Evolutionary conservation across 2,888 invertebrate species (phyloP), one percentile per base, ranked within the genome.

Genomic region (Acronicta alni): DNA sequence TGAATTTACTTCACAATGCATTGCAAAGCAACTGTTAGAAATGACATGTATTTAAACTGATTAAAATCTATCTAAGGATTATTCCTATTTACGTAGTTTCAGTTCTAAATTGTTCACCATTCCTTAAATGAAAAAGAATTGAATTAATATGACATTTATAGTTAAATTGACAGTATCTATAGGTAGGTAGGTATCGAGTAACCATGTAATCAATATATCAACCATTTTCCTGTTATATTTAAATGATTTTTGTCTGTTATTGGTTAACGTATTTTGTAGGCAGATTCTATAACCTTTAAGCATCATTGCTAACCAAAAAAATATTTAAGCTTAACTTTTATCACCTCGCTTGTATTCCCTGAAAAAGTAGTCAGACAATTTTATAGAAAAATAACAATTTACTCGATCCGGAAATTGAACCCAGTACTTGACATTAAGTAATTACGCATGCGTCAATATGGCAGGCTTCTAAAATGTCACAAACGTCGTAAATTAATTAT

Each of bases 221-320:
- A 15, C 5, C 1, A 0, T 72, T 76, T 72, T 72, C 77, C 77
- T 76, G 77, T 72, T 56, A n/a, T 43, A 47, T 30, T 47, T 23
- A 20, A 7, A 5, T 47, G 42, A 43, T 38, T 58, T 67, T 30
- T 12, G 17, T 49, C 49, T 66, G 12, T 56, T 65, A 56, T 56
- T 71, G 72, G 66, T 44, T 48, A 49, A 12, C 10, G 0, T 57
- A 1, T 38, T 45, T 17, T 38, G 30, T 65, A 67, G 63, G 67
- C 30, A 46, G 47, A 30, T 10, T 57, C 14, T 35, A n/a, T 6
- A 35, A 6, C 5, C 5, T n/a, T 35, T 35, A 35, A 35, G 0
- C 35, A 14, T 35, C 0, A n/a, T 32, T 12, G 14, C 14, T 32
- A 14, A 32, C 4, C 1, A 32, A 32, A n/a, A n/a, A n/a, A 32